Conservation (phyloP, 2,888 invertebrate genomes). For the Amorpha juglandis region DNA sequence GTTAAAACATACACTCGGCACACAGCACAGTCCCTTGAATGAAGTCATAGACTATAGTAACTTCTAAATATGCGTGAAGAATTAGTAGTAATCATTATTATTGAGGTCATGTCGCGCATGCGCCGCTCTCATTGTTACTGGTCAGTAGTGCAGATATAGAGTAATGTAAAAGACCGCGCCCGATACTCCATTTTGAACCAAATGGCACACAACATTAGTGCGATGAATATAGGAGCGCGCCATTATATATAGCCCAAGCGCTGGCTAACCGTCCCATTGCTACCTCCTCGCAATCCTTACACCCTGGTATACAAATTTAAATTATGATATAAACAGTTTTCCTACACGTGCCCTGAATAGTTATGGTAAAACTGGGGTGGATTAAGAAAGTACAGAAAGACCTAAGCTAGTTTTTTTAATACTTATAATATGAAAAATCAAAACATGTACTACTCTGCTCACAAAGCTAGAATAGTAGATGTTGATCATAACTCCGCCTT, state of each 20-base stretch:
- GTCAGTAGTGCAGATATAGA: not conserved
- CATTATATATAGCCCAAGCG: not conserved
- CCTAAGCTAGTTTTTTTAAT: no score
- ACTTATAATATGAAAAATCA: no score
- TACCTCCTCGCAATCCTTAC: conserved; percentile 4
- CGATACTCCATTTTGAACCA: not conserved
- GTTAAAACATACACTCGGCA: no score
- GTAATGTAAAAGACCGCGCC: not conserved
- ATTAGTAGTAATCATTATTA: conserved; percentile 1
- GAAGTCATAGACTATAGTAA: conserved; percentile 13
- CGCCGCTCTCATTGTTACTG: conserved; percentile 15
- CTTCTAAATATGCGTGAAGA: conserved; percentile 15
- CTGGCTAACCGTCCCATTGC: not conserved
- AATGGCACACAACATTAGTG: no score
- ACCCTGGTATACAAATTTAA: not conserved
- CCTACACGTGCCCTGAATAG: conserved; percentile 6
- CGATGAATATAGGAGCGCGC: no score
- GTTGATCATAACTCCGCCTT: no score
- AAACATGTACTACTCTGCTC: no score
- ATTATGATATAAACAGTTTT: not conserved
- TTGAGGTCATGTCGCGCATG: conserved; percentile 21
- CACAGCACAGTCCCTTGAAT: conserved; percentile 13
- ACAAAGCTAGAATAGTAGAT: no score
- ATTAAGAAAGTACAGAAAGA: not conserved
- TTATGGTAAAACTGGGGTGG: not conserved